These are phyloP conservation scores for Cantharis nigra DNA, from an alignment of 2,888 invertebrate genomes.

Conservation along the genomic window DNA sequence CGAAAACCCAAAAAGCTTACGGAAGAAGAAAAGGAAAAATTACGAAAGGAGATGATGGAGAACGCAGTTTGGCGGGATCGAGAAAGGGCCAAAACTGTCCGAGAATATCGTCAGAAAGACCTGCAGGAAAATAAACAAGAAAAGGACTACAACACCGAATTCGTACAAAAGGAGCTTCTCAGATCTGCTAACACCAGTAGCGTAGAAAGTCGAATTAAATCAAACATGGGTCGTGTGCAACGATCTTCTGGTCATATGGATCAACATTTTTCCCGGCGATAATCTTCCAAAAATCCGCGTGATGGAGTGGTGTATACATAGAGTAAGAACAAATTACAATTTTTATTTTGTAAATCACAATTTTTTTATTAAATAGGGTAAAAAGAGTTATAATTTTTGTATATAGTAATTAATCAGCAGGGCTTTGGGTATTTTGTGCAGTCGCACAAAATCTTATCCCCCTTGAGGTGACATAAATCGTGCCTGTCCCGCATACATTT, in stretches of 20 bases:
- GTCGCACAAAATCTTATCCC: constrained; percentile 45
- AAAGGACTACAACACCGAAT: constrained; percentile 59
- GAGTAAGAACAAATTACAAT: neutral
- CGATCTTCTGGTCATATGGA: constrained; percentile 80
- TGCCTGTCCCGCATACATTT: constrained; percentile 44
- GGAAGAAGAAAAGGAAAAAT: constrained; percentile 71
- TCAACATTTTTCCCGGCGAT: constrained; percentile 71
- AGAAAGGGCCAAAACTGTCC: constrained; percentile 68
- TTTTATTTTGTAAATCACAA: neutral
- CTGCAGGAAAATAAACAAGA: constrained; percentile 55
- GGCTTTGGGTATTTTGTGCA: constrained; percentile 38
- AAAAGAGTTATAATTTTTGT: neutral
- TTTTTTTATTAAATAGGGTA: neutral
- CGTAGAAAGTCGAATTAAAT: constrained; percentile 82
- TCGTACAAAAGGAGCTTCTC: constrained; percentile 66
- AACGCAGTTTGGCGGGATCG: constrained; percentile 75
- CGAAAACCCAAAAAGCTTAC: constrained; percentile 52
- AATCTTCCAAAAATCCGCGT: constrained; percentile 18
- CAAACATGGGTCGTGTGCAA: constrained; percentile 90
- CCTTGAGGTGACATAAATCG: constrained; percentile 49
- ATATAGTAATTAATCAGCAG: neutral
- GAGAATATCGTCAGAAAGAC: constrained; percentile 64
- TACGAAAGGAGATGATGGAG: constrained; percentile 79
- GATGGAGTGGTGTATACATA: too few species aligned
- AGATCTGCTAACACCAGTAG: constrained; percentile 68